Conservation (phyloP, 2,888 invertebrate species). For the Lydus trimaculatus region DNA sequence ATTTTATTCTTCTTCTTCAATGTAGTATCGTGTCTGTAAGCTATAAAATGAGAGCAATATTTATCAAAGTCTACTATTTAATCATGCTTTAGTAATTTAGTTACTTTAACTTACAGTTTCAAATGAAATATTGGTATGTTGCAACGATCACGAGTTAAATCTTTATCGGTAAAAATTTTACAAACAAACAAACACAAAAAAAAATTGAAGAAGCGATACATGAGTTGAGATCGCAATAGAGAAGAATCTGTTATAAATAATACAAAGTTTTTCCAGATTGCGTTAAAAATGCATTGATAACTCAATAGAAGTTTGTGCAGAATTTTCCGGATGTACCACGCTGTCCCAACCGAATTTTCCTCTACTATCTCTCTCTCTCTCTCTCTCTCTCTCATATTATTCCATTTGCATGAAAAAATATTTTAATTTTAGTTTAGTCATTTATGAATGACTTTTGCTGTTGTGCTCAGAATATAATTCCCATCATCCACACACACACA, state of each 20-base stretch:
- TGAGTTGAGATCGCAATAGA: neutral
- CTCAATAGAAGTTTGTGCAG: neutral
- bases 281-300: conserved; percentile 1
- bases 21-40: conserved; percentile 50
- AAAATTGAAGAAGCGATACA: neutral
- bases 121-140: conserved; percentile 24
- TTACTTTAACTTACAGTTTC: conserved; percentile 44
- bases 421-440: conserved; percentile 5
- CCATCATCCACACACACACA: neutral
- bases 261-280: neutral
- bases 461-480: neutral
- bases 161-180: no score
- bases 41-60: conserved; percentile 55
- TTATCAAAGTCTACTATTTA: conserved; percentile 57
- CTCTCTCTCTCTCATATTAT: neutral
- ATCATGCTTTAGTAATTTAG: conserved; percentile 56
- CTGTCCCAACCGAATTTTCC: no score
- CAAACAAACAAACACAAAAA: no score
- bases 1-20: conserved; percentile 35
- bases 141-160: neutral
- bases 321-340: no score
- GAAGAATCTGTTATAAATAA: neutral
- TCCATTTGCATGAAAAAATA: neutral
- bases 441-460: conserved; percentile 6
- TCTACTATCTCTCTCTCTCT: no score